These are phyloP conservation scores for Bembecia ichneumoniformis DNA, from an alignment of 2,888 invertebrate genomes.

Conservation along the genomic window DNA sequence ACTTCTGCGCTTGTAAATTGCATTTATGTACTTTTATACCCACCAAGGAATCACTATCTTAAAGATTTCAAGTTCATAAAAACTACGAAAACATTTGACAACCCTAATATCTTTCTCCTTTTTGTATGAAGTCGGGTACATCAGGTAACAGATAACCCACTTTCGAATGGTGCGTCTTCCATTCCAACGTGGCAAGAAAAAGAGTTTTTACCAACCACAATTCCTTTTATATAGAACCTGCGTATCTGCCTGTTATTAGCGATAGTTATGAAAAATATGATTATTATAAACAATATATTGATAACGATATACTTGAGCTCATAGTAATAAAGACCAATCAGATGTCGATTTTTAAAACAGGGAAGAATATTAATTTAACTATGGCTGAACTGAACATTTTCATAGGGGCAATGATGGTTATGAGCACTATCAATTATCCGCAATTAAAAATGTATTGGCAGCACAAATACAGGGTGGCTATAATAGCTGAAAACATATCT, in stretches of 20 bases:
- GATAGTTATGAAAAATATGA: not conserved
- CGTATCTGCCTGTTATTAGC: not conserved
- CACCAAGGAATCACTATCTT: too few relatives aligned
- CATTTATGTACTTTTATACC: too few relatives aligned
- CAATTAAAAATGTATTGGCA: conserved; percentile 4
- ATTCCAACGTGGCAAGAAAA: too few relatives aligned
- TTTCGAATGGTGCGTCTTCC: too few relatives aligned
- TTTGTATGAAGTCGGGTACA: too few relatives aligned
- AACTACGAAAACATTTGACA: too few relatives aligned
- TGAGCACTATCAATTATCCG: conserved; percentile 4
- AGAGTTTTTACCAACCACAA: too few relatives aligned
- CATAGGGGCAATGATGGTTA: conserved; percentile 4
- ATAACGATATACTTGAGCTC: conserved; percentile 1
- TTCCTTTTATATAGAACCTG: not conserved
- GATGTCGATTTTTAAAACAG: conserved; percentile 2
- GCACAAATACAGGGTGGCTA: conserved; percentile 2
- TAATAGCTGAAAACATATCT: conserved; percentile 7
- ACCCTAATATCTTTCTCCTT: too few relatives aligned
- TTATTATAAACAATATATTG: conserved; percentile 3
- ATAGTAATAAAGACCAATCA: conserved; percentile 5
- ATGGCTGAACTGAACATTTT: conserved; percentile 2
- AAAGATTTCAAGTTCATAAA: too few relatives aligned
- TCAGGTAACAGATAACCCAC: too few relatives aligned
- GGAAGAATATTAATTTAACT: conserved; percentile 5
- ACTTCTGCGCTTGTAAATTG: too few relatives aligned